Evolutionary conservation across 2,888 invertebrate genomes (phyloP), one percentile per base, ranked within the genome.

Genomic region (Antheraea yamamai): DNA sequence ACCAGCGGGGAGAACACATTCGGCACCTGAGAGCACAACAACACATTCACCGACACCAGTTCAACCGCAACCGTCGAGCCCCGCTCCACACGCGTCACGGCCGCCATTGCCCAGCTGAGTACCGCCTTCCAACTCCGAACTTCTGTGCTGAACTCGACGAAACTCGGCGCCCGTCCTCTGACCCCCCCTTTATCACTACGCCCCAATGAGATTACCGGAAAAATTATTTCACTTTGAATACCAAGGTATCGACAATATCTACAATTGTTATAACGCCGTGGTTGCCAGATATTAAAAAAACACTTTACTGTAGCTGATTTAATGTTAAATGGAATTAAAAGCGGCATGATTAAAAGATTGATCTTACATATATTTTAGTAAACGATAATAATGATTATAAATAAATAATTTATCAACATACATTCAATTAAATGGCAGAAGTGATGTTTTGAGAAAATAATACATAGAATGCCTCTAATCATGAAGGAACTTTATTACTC

Each of bases 1-100:
- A 83, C 96, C 97, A 76, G 95, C 96, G 81, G 96, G 96, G 82
- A 95, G 97, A 84, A 96, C 97, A 79, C 97, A 97, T 89, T 95
- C 97, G 78, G 96, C 97, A 79, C 97, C 97, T 72, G 97, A 97
- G 88, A 96, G 96, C 80, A 89, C 92, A 14, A 81, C 87, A n/a
- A 87, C 88, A 35, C 89, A 87, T 14, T 92, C 95, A 70, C 92
- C 96, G 74, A 97, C 35, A 84, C 94, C 84, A 77, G 84, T 88
- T 92, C 26, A 92, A 90, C 81, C 92, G 95, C 78, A 96, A 95
- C 78, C 94, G 88, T 76, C 91, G 78, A 92, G 93, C 91, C 93
- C 94, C 70, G 88, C 92, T 75, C 90, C 92, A 12, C 91, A 89
- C 77, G 81, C 84, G 76, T 80, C 91, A 64, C 88, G 94, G 78